Evolutionary conservation across 2,113 vertebrate genomes (phyloP).

Genomic region (Oenanthe melanoleuca): DNA sequence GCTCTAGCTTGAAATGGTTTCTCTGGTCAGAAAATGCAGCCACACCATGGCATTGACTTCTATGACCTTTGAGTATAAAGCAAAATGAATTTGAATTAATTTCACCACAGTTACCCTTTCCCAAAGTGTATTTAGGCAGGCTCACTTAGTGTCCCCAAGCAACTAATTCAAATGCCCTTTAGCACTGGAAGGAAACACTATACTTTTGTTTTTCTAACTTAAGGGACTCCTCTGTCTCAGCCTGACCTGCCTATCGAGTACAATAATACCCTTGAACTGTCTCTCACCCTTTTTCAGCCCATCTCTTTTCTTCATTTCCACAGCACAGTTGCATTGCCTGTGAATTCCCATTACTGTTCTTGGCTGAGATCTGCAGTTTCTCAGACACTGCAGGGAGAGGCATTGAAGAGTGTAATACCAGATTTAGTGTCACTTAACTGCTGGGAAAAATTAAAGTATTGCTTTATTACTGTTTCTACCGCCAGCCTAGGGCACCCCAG

Average conservation of each 20-base stretch:
- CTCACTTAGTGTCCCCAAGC: background rate
- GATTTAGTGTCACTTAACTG: background rate
- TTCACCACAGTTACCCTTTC: background rate
- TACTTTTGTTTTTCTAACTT: background rate
- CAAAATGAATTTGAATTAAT: background rate
- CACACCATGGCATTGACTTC: background rate
- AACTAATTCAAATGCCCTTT: conserved; percentile 9
- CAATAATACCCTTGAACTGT: conserved; percentile 31
- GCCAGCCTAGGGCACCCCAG: background rate
- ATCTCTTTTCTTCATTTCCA: background rate
- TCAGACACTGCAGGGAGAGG: background rate
- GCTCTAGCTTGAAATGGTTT: background rate
- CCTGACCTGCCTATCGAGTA: background rate
- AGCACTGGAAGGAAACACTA: background rate
- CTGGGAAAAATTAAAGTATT: background rate
- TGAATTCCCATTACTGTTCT: conserved; percentile 33
- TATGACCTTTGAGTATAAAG: background rate
- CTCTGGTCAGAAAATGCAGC: background rate
- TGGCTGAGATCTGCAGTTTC: background rate
- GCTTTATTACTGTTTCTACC: background rate
- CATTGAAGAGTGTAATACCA: background rate
- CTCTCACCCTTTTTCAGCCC: conserved; percentile 15
- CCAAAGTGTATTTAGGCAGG: background rate
- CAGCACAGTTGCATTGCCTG: background rate
- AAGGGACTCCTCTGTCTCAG: background rate